phyloP scores from a whole-genome alignment of 2,113 vertebrate species.

The Pungitius pungitius region DNA sequence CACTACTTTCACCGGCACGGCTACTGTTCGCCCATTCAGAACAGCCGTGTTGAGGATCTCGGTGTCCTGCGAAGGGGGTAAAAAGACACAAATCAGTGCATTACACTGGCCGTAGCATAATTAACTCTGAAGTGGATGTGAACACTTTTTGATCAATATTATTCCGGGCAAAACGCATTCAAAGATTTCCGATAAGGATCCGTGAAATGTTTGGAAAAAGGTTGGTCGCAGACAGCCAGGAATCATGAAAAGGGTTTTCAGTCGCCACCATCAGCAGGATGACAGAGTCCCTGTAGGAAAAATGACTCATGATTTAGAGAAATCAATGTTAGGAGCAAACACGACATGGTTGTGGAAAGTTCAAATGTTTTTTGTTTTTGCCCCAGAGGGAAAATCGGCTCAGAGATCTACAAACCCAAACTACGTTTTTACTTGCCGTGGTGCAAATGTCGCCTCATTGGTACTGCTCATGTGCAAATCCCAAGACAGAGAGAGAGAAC shows the following conservation, averaged over 20 bases:
- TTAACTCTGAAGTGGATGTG: not conserved
- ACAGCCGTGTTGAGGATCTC: conserved; percentile 96
- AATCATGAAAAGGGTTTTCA: not conserved
- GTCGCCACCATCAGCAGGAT: not conserved
- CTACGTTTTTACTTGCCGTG: too few species aligned
- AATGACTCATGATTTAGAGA: not conserved
- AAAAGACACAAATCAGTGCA: not conserved
- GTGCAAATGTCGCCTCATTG: too few species aligned
- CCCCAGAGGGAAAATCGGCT: too few species aligned
- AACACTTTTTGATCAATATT: not conserved
- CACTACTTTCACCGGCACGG: conserved; percentile 90
- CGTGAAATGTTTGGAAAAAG: not conserved
- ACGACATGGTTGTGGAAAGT: not conserved
- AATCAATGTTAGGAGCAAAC: not conserved
- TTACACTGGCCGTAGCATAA: not conserved
- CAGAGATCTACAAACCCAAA: too few species aligned
- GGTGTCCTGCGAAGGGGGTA: conserved; percentile 82
- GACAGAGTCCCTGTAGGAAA: not conserved
- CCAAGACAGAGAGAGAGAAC: too few species aligned
- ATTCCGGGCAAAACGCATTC: not conserved
- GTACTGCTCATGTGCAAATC: too few species aligned
- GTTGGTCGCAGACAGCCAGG: not conserved
- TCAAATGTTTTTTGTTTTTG: too few species aligned
- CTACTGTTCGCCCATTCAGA: conserved; percentile 89
- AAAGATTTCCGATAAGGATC: not conserved